A percentile compares a stretch with the other conserved stretches of the same genome.
These are phyloP conservation scores for Zoanthus solanderi DNA, from an alignment of 92 coral and sea anemone species.

Conservation along the genomic window DNA sequence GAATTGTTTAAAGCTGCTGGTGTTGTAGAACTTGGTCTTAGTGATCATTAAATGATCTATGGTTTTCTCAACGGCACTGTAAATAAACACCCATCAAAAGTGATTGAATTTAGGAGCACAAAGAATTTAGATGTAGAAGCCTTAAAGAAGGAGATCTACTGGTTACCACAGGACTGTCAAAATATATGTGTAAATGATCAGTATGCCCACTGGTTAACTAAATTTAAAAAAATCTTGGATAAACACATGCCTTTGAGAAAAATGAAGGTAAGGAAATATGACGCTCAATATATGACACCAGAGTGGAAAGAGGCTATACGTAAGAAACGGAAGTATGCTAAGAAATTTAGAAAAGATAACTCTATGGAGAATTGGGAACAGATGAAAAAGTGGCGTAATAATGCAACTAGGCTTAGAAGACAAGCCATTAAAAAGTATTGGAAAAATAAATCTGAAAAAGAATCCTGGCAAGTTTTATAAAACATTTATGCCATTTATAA, in stretches of 20 bases:
- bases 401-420: constrained; percentile 54
- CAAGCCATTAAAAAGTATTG: constrained; percentile 64
- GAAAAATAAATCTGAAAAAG: constrained; percentile 41
- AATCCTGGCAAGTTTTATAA: constrained; percentile 59
- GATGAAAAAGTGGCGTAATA: constrained; percentile 53
- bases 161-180: not conserved
- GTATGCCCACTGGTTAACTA: constrained; percentile 22
- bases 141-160: too few relatives aligned
- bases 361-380: constrained; percentile 47
- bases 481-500: constrained; percentile 63
- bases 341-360: constrained; percentile 48
- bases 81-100: constrained; percentile 4
- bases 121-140: not conserved
- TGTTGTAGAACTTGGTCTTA: too few relatives aligned
- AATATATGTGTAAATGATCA: constrained; percentile 3
- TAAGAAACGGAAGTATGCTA: constrained; percentile 60
- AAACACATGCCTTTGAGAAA: constrained; percentile 45
- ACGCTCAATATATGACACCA: constrained; percentile 62
- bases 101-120: constrained; percentile 10
- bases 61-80: too few relatives aligned
- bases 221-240: constrained; percentile 32
- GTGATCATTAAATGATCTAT: too few relatives aligned
- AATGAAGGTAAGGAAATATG: constrained; percentile 42
- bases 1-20: too few relatives aligned
- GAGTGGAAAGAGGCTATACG: constrained; percentile 67